Evolutionary conservation across 2,888 invertebrate species (phyloP).

Genomic region (Pachymerium ferrugineum): DNA sequence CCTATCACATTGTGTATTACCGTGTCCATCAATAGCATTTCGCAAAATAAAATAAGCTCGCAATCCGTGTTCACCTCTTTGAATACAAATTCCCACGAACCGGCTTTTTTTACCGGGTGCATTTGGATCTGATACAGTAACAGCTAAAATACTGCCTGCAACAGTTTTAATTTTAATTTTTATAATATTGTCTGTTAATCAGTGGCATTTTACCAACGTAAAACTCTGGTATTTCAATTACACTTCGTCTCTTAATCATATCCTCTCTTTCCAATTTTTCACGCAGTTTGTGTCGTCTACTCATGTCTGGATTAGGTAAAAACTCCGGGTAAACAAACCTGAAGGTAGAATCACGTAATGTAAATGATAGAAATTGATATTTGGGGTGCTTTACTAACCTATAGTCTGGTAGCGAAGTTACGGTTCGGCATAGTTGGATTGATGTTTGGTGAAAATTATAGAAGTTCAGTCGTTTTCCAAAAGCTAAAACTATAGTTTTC

Average conservation of each 20-base stretch:
- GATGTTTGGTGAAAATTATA: background rate
- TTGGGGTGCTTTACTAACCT: background rate
- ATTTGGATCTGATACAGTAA: constrained; percentile 78
- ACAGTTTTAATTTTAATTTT: background rate
- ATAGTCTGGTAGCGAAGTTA: background rate
- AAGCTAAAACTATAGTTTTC: too few species aligned
- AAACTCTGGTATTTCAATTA: constrained; percentile 91
- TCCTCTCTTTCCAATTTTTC: constrained; percentile 88
- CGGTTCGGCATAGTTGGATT: background rate
- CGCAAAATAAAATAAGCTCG: constrained; percentile 78
- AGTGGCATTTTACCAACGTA: constrained; percentile 71
- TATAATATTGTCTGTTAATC: background rate
- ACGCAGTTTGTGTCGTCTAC: constrained; percentile 68
- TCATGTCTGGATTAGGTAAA: constrained; percentile 74
- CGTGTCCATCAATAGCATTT: constrained; percentile 88
- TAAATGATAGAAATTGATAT: background rate
- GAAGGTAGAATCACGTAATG: background rate
- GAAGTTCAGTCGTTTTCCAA: too few species aligned
- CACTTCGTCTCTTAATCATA: constrained; percentile 76
- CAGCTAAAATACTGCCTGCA: constrained; percentile 78
- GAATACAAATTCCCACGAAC: constrained; percentile 93
- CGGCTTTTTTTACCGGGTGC: constrained; percentile 74
- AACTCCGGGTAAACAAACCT: constrained; percentile 82
- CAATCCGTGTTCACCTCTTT: constrained; percentile 73
- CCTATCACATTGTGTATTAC: constrained; percentile 49